These are phyloP conservation scores for Spodoptera littoralis DNA, from an alignment of 2,888 invertebrate species.

Conservation along the genomic window DNA sequence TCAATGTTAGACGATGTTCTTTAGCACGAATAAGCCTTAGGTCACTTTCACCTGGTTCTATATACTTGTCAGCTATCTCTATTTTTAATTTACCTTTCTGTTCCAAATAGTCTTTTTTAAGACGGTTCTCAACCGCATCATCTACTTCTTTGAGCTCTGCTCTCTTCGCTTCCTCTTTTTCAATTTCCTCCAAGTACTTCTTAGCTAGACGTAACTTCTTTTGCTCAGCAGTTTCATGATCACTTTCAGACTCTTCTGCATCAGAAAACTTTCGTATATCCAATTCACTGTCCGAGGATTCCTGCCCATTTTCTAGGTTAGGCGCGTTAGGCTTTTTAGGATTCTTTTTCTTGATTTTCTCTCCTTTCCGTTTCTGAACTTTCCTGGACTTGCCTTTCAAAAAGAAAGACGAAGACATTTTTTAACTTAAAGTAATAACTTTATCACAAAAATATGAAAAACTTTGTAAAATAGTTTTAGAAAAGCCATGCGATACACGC, in stretches of 20 bases:
- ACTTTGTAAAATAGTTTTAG: constrained; percentile 8
- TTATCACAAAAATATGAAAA: constrained; percentile 20
- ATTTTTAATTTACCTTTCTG: constrained; percentile 94
- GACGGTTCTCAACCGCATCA: constrained; percentile 91
- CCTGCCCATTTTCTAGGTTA: constrained; percentile 88
- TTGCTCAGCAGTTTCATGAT: constrained; percentile 95
- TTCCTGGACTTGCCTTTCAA: constrained; percentile 89
- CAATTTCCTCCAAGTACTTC: constrained; percentile 95
- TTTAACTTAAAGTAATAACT: constrained; percentile 3
- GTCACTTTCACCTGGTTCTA: constrained; percentile 70
- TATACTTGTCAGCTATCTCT: constrained; percentile 91
- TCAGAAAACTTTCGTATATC: constrained; percentile 89
- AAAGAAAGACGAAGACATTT: constrained; percentile 89
- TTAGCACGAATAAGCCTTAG: constrained; percentile 91
- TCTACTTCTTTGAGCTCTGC: constrained; percentile 90
- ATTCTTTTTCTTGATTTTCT: constrained; percentile 78
- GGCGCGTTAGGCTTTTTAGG: constrained; percentile 75
- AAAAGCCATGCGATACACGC: constrained; percentile 43
- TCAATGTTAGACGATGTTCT: constrained; percentile 93
- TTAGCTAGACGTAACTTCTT: constrained; percentile 97
- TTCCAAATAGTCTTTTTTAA: constrained; percentile 95
- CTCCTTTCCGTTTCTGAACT: constrained; percentile 87
- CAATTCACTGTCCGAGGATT: constrained; percentile 91
- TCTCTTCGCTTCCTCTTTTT: constrained; percentile 93
- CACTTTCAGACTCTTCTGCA: constrained; percentile 88